Percentiles rank a stretch among this genome's conserved stretches.
Conservation (phyloP, 1,140 invertebrate species). For the Sminthurides bifidus region DNA sequence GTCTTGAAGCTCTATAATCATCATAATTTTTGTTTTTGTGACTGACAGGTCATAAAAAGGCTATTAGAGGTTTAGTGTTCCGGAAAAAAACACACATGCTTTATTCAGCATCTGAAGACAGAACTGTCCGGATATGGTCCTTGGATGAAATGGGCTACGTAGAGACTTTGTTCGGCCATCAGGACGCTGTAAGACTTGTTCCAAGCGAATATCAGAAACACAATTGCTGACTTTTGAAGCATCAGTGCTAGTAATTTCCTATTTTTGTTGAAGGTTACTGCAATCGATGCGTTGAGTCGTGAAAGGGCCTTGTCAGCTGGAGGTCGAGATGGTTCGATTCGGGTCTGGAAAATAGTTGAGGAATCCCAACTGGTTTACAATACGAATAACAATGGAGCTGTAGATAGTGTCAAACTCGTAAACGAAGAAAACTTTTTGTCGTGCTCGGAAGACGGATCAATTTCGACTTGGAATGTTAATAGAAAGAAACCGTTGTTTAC, state of each 20-base stretch:
- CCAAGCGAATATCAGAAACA: neutral
- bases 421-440: constrained; percentile 88
- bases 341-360: constrained; percentile 92
- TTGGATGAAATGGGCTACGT: constrained; percentile 91
- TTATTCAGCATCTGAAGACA: constrained; percentile 69
- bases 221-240: too few species aligned
- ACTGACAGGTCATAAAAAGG: constrained; percentile 58
- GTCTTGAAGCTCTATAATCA: neutral
- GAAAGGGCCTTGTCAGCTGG: constrained; percentile 82
- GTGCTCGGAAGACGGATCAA: constrained; percentile 72
- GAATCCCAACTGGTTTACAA: constrained; percentile 92
- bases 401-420: constrained; percentile 77
- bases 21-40: constrained; percentile 28
- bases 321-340: constrained; percentile 67
- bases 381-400: constrained; percentile 54
- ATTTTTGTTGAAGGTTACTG: constrained; percentile 47
- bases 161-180: constrained; percentile 66
- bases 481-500: constrained; percentile 80
- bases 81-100: constrained; percentile 75
- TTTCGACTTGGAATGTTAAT: constrained; percentile 72
- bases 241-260: neutral
- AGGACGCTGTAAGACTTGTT: constrained; percentile 18
- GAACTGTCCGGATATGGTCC: constrained; percentile 74
- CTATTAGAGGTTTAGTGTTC: constrained; percentile 69
- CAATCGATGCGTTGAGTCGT: constrained; percentile 70